A percentile compares a stretch with the other conserved stretches of the same genome.
Conservation (phyloP, 2,888 invertebrate genomes). For the Hypselothyrea guttata region DNA sequence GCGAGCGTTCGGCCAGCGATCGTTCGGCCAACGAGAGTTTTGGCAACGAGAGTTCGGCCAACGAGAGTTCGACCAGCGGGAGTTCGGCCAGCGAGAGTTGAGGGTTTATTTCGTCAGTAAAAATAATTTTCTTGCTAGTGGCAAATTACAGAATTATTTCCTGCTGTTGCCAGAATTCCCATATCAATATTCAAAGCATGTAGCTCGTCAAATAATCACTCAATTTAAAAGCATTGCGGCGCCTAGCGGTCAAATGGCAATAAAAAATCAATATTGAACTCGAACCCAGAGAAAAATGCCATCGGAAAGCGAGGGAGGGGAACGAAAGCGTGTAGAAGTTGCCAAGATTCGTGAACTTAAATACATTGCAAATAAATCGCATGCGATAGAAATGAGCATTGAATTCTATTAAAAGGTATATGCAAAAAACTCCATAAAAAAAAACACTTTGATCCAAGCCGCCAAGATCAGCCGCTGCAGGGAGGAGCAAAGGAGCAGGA, state of each 20-base stretch:
- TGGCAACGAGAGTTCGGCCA: too few relatives aligned
- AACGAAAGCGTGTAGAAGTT: constrained; percentile 7
- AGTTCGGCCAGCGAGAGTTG: too few relatives aligned
- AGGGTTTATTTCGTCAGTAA: too few relatives aligned
- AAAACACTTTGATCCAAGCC: constrained; percentile 72
- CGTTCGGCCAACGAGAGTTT: too few relatives aligned
- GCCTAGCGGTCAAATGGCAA: constrained; percentile 80
- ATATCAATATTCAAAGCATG: constrained; percentile 53
- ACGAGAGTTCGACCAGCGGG: too few relatives aligned
- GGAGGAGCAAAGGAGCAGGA: constrained; percentile 30
- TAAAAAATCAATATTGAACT: constrained; percentile 76
- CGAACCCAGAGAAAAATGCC: constrained; percentile 15
- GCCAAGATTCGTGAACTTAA: constrained; percentile 64
- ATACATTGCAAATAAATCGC: constrained; percentile 79
- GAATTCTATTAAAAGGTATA: constrained; percentile 80
- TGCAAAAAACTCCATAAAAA: constrained; percentile 49
- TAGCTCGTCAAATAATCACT: constrained; percentile 60
- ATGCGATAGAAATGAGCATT: constrained; percentile 80
- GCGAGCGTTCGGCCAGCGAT: too few relatives aligned
- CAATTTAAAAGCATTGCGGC: constrained; percentile 76
- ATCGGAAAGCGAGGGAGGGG: background rate
- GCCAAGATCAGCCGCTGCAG: constrained; percentile 8
- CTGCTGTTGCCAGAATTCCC: constrained; percentile 33
- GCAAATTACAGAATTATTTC: too few relatives aligned
- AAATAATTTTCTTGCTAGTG: too few relatives aligned